These are phyloP conservation scores for Notospermus geniculatus DNA, from an alignment of 1,140 invertebrate species.

Conservation along the genomic window DNA sequence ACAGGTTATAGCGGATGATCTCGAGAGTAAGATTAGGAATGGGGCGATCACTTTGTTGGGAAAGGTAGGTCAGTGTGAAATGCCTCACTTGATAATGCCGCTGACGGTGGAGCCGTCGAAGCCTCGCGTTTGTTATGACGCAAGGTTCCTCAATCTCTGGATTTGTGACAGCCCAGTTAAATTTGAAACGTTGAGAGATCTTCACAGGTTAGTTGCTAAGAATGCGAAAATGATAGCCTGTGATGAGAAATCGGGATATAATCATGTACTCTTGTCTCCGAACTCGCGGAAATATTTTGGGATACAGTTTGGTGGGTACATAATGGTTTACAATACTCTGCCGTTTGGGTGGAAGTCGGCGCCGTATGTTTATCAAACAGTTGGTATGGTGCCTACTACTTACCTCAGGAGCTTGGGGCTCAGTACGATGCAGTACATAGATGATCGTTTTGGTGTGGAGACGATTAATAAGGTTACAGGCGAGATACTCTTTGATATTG, in stretches of 20 bases:
- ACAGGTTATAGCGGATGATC: constrained; percentile 13
- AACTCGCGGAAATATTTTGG: background rate
- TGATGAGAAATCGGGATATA: constrained; percentile 18
- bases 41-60: constrained; percentile 1
- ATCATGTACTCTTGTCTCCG: background rate
- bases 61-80: constrained; percentile 21
- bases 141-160: constrained; percentile 17
- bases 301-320: background rate
- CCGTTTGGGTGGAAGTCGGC: constrained; percentile 3
- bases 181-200: constrained; percentile 15
- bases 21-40: constrained; percentile 7
- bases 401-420: background rate
- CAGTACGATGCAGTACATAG: background rate
- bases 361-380: constrained; percentile 4
- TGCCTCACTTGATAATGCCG: constrained; percentile 6
- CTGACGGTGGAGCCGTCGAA: constrained; percentile 11
- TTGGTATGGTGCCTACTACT: background rate
- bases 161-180: constrained; percentile 12
- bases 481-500: too few species aligned
- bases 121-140: constrained; percentile 15
- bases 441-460: background rate
- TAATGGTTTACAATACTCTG: background rate
- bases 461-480: too few species aligned
- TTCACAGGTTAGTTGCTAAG: constrained; percentile 11
- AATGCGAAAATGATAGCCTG: constrained; percentile 9